Conservation (phyloP, 1,140 invertebrate species). For the Tigriopus japonicus region DNA sequence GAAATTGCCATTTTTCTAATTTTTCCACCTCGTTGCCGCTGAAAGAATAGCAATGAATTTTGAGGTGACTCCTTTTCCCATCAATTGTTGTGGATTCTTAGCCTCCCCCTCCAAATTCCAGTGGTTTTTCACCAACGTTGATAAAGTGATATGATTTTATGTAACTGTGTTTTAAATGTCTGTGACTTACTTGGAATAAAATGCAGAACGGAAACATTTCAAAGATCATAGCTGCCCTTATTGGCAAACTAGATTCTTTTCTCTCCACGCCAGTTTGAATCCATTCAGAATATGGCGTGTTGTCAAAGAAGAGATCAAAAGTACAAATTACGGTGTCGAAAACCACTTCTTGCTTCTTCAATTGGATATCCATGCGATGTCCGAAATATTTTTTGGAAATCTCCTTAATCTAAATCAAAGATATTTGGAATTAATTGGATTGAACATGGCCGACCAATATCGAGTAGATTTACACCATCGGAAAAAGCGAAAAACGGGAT, state of each 20-base stretch:
- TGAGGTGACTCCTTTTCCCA: no score
- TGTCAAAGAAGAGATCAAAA: slow-evolving; percentile 83
- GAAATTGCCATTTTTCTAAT: no score
- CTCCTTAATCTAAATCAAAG: slow-evolving; percentile 25
- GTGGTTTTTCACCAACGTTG: no score
- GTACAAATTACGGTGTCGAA: slow-evolving; percentile 83
- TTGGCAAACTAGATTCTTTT: slow-evolving; percentile 64
- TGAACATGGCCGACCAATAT: no score
- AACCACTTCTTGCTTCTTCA: slow-evolving; percentile 60
- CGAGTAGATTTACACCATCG: no score
- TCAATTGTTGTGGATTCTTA: no score
- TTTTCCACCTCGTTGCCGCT: no score
- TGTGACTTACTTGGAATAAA: slow-evolving; percentile 1
- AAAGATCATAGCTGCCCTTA: slow-evolving; percentile 70
- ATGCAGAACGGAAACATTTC: slow-evolving; percentile 93
- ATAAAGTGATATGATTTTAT: not conserved
- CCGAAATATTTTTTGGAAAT: slow-evolving; percentile 79
- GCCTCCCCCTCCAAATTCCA: no score
- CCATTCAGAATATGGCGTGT: slow-evolving; percentile 40
- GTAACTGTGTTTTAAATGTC: not conserved
- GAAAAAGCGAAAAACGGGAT: no score
- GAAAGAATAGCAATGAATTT: no score
- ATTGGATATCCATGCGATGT: slow-evolving; percentile 74
- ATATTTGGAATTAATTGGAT: no score
- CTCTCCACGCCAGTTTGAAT: slow-evolving; percentile 46